Evolutionary conservation across 2,797 vertebrate genomes (phyloP).

Genomic region (Prionace glauca): DNA sequence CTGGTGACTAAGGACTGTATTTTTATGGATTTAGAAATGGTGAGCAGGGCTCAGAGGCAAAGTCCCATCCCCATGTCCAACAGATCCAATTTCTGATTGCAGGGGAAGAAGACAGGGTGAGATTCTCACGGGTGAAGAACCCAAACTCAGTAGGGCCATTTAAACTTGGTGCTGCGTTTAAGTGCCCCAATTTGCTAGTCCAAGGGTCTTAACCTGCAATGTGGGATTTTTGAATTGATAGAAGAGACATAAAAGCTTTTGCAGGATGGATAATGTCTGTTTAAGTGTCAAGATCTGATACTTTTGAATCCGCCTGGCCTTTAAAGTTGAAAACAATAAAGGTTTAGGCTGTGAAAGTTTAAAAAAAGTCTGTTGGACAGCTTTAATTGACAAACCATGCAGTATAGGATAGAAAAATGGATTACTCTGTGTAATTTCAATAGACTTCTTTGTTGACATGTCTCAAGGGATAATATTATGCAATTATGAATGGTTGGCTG

Average conservation of each 20-base stretch:
- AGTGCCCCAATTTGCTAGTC: background rate
- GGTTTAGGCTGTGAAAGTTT: background rate
- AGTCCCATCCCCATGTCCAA: too few relatives aligned
- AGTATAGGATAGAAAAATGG: background rate
- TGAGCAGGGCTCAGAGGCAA: background rate
- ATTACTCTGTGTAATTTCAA: background rate
- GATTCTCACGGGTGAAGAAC: background rate
- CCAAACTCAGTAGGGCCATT: background rate
- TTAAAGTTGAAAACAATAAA: background rate
- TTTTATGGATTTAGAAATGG: background rate
- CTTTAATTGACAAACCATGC: background rate
- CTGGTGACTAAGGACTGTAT: background rate
- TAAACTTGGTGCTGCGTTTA: background rate
- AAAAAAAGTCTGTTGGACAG: background rate
- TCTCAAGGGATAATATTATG: background rate
- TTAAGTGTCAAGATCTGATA: background rate
- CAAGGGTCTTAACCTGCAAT: background rate
- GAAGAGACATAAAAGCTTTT: background rate
- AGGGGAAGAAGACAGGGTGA: too few relatives aligned
- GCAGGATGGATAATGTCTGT: background rate
- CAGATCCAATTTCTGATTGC: background rate
- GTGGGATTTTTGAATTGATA: background rate
- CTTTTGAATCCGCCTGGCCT: background rate
- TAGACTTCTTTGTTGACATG: background rate
- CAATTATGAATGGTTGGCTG: background rate